Evolutionary conservation across 2,888 invertebrate genomes (phyloP).

Genomic region (Asteroscopus sphinx): DNA sequence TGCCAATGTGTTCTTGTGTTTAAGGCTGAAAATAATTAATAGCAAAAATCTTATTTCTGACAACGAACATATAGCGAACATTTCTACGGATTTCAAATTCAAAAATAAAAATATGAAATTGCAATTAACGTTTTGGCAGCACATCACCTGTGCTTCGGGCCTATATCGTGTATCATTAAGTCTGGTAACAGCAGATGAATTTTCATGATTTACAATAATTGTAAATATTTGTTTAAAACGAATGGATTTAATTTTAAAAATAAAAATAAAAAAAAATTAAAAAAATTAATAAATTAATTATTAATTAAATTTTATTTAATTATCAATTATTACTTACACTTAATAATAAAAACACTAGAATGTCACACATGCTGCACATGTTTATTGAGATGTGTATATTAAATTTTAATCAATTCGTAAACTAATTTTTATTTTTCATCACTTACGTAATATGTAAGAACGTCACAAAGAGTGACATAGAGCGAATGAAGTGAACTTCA

Average conservation of each 20-base stretch:
- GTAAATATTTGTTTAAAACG: neutral
- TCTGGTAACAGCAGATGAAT: neutral
- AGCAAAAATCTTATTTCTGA: neutral
- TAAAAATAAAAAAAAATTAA: too few species aligned
- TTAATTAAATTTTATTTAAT: too few species aligned
- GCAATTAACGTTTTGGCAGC: slow-evolving; percentile 19
- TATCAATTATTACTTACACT: too few species aligned
- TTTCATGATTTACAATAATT: neutral
- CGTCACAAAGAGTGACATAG: slow-evolving; percentile 18
- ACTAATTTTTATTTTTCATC: slow-evolving; percentile 14
- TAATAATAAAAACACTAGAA: too few species aligned
- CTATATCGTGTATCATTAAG: neutral
- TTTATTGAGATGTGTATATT: too few species aligned
- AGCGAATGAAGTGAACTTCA: slow-evolving; percentile 25
- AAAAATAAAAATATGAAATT: slow-evolving; percentile 14
- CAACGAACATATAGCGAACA: neutral
- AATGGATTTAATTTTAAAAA: neutral
- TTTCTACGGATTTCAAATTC: neutral
- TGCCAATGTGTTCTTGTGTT: slow-evolving; percentile 11
- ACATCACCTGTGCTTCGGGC: slow-evolving; percentile 2
- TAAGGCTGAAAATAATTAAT: slow-evolving; percentile 7
- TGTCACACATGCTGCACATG: too few species aligned
- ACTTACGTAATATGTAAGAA: slow-evolving; percentile 24
- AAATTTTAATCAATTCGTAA: neutral
- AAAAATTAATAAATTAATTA: too few species aligned